Conservation (phyloP, 92 coral and sea anemone genomes). For the Palythoa heliodiscus region DNA sequence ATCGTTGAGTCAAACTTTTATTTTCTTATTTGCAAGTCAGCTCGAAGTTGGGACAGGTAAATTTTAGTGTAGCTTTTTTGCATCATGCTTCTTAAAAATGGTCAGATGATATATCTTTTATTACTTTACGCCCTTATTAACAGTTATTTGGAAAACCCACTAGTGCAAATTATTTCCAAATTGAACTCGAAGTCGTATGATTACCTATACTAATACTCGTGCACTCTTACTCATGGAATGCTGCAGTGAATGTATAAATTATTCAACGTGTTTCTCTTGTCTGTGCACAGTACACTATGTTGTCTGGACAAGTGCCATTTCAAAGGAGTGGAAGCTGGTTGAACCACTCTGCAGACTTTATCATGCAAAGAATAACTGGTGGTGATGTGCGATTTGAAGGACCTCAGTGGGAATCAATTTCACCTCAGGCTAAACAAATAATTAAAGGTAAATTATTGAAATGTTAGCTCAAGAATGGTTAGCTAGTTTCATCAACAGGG, state of each 20-base stretch:
- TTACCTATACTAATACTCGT: too few species aligned
- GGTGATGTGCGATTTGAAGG: conserved; percentile 98
- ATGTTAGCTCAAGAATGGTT: not conserved
- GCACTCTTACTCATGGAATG: not conserved
- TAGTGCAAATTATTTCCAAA: too few species aligned
- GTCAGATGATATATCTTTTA: too few species aligned
- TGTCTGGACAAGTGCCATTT: conserved; percentile 99
- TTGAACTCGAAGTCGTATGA: too few species aligned
- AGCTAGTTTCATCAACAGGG: not conserved
- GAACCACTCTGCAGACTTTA: conserved; percentile 82
- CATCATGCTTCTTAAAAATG: too few species aligned
- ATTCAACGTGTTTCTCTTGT: not conserved
- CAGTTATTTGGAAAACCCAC: too few species aligned
- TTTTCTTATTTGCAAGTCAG: too few species aligned
- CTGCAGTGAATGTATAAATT: not conserved
- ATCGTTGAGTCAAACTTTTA: too few species aligned
- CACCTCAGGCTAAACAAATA: conserved; percentile 88
- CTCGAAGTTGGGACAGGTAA: too few species aligned
- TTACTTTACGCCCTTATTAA: too few species aligned
- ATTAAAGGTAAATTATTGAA: conserved; percentile 71
- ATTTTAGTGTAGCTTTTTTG: too few species aligned
- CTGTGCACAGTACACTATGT: conserved; percentile 65
- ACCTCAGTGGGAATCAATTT: conserved; percentile 90
- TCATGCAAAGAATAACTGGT: conserved; percentile 94
- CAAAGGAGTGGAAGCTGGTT: conserved; percentile 95